These are phyloP conservation scores for Dorcus hopei DNA, from an alignment of 2,888 invertebrate species.

Conservation along the genomic window DNA sequence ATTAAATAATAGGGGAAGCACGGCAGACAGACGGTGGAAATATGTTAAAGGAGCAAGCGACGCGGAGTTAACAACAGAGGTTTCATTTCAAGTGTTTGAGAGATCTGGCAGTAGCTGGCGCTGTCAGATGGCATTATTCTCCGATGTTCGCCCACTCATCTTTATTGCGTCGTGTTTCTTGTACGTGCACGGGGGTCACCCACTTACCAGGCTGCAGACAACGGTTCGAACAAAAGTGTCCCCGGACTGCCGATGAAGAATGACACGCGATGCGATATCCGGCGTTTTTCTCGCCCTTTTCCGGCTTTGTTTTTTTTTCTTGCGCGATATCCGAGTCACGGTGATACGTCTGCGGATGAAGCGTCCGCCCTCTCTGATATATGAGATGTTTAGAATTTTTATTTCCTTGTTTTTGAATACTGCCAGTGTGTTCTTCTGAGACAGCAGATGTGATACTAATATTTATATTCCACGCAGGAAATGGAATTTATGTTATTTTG, in stretches of 20 bases:
- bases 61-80: conserved; percentile 11
- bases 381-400: conserved; percentile 1
- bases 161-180: conserved; percentile 44
- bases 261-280: conserved; percentile 30
- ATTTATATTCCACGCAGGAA: too few relatives aligned
- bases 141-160: conserved; percentile 35
- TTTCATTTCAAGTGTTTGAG: conserved; percentile 22
- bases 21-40: too few relatives aligned
- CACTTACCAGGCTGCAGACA: conserved; percentile 7
- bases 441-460: too few relatives aligned
- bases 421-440: background rate
- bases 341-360: background rate
- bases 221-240: conserved; percentile 31
- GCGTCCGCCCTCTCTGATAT: background rate
- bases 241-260: conserved; percentile 33
- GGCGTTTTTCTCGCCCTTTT: conserved; percentile 22
- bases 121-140: conserved; percentile 31
- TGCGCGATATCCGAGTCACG: background rate
- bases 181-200: conserved; percentile 35
- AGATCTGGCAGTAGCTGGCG: conserved; percentile 27
- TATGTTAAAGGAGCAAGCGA: background rate
- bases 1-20: too few relatives aligned
- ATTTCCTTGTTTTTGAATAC: background rate
- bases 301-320: background rate
- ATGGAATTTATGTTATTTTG: too few relatives aligned